Evolutionary conservation across 2,113 vertebrate genomes (phyloP).

Genomic region (Synodontis membranacea): DNA sequence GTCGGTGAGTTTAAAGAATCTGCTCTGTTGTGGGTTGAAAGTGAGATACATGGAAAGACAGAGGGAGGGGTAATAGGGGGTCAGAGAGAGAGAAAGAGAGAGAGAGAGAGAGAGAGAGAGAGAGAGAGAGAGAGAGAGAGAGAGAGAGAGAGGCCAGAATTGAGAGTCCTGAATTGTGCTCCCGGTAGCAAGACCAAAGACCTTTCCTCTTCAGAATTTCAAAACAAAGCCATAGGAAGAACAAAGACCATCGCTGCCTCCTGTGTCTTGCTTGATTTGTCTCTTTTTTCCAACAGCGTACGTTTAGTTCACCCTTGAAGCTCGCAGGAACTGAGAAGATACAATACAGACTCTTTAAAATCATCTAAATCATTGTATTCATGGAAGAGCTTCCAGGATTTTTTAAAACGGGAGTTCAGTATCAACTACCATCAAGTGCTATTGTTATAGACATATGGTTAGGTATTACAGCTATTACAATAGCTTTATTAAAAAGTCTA

Average conservation of each 20-base stretch:
- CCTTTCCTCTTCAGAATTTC: conserved; percentile 49
- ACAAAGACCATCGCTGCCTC: conserved; percentile 56
- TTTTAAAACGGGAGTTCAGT: neutral
- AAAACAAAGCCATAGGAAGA: conserved; percentile 56
- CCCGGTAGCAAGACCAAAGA: conserved; percentile 55
- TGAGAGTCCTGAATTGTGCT: conserved; percentile 23
- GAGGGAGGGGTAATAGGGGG: neutral
- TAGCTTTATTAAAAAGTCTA: neutral
- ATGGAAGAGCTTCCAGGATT: neutral
- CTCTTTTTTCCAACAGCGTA: conserved; percentile 22
- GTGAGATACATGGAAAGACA: conserved; percentile 17
- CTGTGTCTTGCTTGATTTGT: conserved; percentile 42
- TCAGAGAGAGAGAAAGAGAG: neutral
- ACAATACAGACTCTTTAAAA: neutral
- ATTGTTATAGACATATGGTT: neutral
- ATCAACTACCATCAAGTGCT: neutral
- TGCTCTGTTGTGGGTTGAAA: conserved; percentile 48
- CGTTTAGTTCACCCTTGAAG: conserved; percentile 14
- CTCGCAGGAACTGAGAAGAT: neutral
- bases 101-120: neutral
- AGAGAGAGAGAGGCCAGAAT: conserved; percentile 17
- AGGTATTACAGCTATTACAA: neutral
- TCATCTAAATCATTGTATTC: neutral
- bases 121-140: conserved; percentile 17
- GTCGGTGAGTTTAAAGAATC: conserved; percentile 49